Evolutionary conservation across 2,888 invertebrate genomes (phyloP), one percentile per base, ranked within the genome.

Genomic region (Harpalus rubripes): DNA sequence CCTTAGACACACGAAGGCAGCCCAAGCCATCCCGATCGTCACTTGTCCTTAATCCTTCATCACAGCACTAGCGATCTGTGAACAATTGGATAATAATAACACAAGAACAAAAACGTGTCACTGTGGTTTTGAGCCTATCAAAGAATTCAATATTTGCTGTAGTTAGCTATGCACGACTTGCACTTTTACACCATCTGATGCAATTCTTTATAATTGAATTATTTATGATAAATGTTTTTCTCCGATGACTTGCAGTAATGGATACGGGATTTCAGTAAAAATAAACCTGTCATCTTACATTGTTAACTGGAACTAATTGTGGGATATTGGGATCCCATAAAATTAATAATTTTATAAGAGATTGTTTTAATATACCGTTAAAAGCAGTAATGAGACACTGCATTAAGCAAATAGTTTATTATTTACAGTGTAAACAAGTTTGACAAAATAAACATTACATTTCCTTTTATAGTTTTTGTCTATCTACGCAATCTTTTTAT

Each of bases 221-320:
- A 68, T 68, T 68, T 68, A 68, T 39, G 68, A 68, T 68, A 68
- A 68, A 68, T 68, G 68, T 68, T 68, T 68, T 68, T 32, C 68
- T 39, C 7, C 32, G 32, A 15, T 68, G 68, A 68, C 68, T 68
- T 68, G 68, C 39, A 68, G 7, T 15, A 68, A 39, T 18, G 26
- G 22, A 39, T 39, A n/a, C 39, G 22, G 32, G 32, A 68, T 63
- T 32, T 32, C 15, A 63, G 39, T 68, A 15, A 68, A 39, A 68
- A 68, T 68, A 68, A 68, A 68, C 68, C 32, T 68, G 39, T 39
- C 68, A 39, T 68, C 32, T 41, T 68, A 12, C 12, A 52, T 52
- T 12, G 44, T 12, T 52, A 12, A 52, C 44, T 26, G 26, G 22
- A 63, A 63, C 26, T 59, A 59, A 59, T 59, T 59, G 59, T 59